Evolutionary conservation across 2,888 invertebrate species (phyloP).

Genomic region (Camptogramma bilineatum): DNA sequence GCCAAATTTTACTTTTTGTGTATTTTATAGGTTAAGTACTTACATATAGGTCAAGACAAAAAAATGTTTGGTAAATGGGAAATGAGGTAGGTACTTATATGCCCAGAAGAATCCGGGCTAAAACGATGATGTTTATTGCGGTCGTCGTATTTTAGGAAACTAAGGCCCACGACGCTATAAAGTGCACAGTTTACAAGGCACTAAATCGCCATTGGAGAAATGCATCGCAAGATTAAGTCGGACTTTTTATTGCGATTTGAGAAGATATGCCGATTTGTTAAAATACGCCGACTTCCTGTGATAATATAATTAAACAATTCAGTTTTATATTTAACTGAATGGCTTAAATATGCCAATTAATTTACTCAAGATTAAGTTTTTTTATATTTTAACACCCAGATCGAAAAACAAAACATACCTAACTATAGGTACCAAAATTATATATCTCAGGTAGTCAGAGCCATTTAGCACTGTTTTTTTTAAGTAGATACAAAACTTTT

Average conservation of each 20-base stretch:
- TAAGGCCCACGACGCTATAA: slow-evolving; percentile 5
- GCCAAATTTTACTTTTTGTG: too few relatives aligned
- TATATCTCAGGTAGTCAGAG: neutral
- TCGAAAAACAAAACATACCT: too few relatives aligned
- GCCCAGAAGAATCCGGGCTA: too few relatives aligned
- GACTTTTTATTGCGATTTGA: slow-evolving; percentile 30
- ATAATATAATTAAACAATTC: slow-evolving; percentile 32
- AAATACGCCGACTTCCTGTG: slow-evolving; percentile 13
- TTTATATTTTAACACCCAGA: too few relatives aligned
- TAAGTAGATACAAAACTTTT: too few relatives aligned
- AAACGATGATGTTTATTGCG: too few relatives aligned
- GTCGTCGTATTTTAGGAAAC: neutral
- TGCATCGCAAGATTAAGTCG: slow-evolving; percentile 30
- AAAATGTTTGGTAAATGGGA: too few relatives aligned
- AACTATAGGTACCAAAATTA: too few relatives aligned
- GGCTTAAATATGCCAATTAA: neutral
- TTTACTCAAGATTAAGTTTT: neutral
- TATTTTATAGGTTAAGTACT: too few relatives aligned
- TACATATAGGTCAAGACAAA: too few relatives aligned
- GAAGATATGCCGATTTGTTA: slow-evolving; percentile 26
- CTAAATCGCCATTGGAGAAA: slow-evolving; percentile 15
- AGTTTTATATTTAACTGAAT: slow-evolving; percentile 5
- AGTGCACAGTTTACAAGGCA: slow-evolving; percentile 16
- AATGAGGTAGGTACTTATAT: too few relatives aligned
- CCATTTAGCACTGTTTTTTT: too few relatives aligned